These are phyloP conservation scores for Callyntrura sp. DNA, from an alignment of 2,888 invertebrate species.

Conservation along the genomic window DNA sequence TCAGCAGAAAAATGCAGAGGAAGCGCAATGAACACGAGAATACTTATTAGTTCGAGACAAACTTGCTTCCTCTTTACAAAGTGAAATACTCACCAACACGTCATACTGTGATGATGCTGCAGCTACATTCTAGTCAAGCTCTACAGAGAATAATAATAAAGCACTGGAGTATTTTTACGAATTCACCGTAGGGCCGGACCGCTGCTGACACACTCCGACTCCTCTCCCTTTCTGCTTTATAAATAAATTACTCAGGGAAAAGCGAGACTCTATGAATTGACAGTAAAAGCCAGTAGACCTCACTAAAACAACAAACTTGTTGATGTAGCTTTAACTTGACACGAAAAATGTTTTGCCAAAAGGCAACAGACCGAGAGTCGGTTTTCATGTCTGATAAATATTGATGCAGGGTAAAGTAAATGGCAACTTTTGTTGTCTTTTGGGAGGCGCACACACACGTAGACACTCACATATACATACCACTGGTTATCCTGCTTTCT, in stretches of 20 bases:
- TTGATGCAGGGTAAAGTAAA: constrained; percentile 68
- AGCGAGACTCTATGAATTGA: constrained; percentile 50
- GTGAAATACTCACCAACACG: no score
- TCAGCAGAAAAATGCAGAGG: neutral
- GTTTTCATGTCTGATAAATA: constrained; percentile 76
- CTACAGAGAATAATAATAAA: no score
- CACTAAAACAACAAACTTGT: constrained; percentile 74
- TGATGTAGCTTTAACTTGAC: constrained; percentile 72
- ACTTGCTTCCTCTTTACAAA: neutral
- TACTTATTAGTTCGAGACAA: neutral
- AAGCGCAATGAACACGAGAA: neutral
- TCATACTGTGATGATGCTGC: no score
- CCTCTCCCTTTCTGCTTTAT: no score
- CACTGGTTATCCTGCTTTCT: no score
- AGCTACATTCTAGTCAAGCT: no score
- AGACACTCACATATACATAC: neutral
- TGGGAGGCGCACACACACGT: neutral
- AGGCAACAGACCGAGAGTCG: constrained; percentile 75
- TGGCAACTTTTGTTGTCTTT: constrained; percentile 65
- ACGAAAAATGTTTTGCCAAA: constrained; percentile 77
- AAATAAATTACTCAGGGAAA: neutral
- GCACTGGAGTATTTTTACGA: neutral
- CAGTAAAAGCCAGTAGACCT: constrained; percentile 56
- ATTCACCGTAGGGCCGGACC: no score
- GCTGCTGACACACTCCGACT: neutral